Evolutionary conservation across 2,797 vertebrate genomes (phyloP).

Genomic region (Pantherophis alleghaniensis): DNA sequence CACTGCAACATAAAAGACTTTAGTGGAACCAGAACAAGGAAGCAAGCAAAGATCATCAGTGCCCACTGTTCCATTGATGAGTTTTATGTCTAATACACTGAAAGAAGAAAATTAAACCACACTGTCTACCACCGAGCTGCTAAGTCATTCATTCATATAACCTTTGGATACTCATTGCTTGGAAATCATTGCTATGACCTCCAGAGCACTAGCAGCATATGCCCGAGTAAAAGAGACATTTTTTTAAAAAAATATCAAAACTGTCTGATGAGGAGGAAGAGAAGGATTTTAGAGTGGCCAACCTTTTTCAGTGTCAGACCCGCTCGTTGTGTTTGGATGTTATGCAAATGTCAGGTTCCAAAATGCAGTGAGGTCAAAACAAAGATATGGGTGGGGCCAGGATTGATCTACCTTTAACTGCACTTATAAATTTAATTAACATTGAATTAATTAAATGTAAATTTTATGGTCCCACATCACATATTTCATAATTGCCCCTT

Average conservation of each 20-base stretch:
- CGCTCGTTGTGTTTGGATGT: background rate
- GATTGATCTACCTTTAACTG: background rate
- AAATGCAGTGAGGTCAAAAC: background rate
- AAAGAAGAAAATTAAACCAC: slow-evolving; percentile 37
- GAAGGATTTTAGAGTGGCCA: background rate
- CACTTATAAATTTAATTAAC: background rate
- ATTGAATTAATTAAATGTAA: background rate
- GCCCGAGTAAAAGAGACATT: background rate
- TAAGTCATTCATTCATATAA: slow-evolving; percentile 29
- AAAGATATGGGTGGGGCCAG: background rate
- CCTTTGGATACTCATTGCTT: slow-evolving; percentile 14
- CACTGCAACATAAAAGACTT: background rate
- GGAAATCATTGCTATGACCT: background rate
- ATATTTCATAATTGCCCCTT: background rate
- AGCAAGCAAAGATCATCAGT: slow-evolving; percentile 25
- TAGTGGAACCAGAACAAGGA: background rate
- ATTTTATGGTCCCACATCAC: background rate
- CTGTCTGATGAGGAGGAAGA: background rate
- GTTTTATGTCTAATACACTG: slow-evolving; percentile 31
- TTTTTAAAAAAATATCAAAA: background rate
- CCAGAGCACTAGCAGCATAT: background rate
- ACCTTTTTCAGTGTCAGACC: background rate
- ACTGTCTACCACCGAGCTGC: slow-evolving; percentile 14
- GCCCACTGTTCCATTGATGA: slow-evolving; percentile 19
- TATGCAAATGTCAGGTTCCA: background rate